phyloP scores from a whole-genome alignment of 1,140 invertebrate genomes.

The Meloidogyne floridensis region DNA sequence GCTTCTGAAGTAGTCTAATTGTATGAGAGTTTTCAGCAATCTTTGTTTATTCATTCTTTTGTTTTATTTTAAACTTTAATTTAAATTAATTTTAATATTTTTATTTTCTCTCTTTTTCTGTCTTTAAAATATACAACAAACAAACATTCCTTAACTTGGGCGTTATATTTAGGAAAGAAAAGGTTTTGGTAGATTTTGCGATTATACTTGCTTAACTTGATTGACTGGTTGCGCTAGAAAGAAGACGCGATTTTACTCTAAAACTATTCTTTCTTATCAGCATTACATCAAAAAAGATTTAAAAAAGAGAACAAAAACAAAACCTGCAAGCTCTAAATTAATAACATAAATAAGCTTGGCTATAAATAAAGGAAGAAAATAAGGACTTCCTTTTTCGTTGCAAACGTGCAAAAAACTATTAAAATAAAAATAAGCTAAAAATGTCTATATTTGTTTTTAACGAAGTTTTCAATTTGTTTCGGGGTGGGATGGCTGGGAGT shows the following conservation, averaged over 20 bases:
- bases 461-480: too few relatives aligned
- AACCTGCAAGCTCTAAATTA: conserved; percentile 6
- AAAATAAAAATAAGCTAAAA: neutral
- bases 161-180: neutral
- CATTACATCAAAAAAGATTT: conserved; percentile 3
- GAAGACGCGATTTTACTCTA: neutral
- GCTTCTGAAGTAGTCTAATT: too few relatives aligned
- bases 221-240: conserved; percentile 8
- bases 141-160: neutral
- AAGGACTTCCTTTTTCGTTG: neutral
- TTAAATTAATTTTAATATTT: neutral
- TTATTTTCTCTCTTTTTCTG: neutral
- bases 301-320: neutral
- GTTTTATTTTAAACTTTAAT: neutral
- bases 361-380: neutral
- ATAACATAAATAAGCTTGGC: neutral
- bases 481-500: too few relatives aligned
- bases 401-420: neutral
- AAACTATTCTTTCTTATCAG: neutral
- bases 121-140: neutral
- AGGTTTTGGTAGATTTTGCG: neutral
- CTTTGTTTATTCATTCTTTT: too few relatives aligned
- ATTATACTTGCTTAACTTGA: neutral
- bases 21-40: too few relatives aligned
- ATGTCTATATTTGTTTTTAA: neutral